Evolutionary conservation across 1,140 invertebrate species (phyloP).

Genomic region (Anoplolepis gracilipes): DNA sequence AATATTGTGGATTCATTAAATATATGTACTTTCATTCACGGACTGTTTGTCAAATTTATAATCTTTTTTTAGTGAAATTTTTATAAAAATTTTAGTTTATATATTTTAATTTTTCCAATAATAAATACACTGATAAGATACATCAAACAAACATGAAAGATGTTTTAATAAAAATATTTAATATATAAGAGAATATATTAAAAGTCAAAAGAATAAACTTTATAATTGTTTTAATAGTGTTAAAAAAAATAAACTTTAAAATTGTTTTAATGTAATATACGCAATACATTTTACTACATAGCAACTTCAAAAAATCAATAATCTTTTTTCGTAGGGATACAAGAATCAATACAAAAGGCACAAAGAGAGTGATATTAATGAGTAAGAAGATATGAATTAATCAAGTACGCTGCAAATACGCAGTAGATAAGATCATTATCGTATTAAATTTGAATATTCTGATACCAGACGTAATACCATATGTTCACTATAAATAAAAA

Average conservation of each 20-base stretch:
- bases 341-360: background rate
- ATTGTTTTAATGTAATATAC: background rate
- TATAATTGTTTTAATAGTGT: background rate
- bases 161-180: too few relatives aligned
- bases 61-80: background rate
- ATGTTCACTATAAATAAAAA: background rate
- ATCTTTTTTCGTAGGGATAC: background rate
- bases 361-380: background rate
- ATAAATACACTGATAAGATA: background rate
- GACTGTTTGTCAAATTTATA: background rate
- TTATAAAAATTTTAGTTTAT: background rate
- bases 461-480: background rate
- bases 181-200: background rate
- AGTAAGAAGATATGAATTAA: conserved; percentile 19
- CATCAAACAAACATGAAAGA: too few relatives aligned
- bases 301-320: background rate
- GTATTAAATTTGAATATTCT: conserved; percentile 38
- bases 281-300: background rate
- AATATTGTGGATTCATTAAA: conserved; percentile 52
- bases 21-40: background rate
- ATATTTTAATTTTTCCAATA: background rate
- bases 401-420: conserved; percentile 4
- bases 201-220: background rate
- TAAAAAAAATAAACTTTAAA: background rate
- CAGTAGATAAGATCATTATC: conserved; percentile 44